These are phyloP conservation scores for Donacobius atricapilla DNA, from an alignment of 2,113 vertebrate genomes.

Conservation along the genomic window DNA sequence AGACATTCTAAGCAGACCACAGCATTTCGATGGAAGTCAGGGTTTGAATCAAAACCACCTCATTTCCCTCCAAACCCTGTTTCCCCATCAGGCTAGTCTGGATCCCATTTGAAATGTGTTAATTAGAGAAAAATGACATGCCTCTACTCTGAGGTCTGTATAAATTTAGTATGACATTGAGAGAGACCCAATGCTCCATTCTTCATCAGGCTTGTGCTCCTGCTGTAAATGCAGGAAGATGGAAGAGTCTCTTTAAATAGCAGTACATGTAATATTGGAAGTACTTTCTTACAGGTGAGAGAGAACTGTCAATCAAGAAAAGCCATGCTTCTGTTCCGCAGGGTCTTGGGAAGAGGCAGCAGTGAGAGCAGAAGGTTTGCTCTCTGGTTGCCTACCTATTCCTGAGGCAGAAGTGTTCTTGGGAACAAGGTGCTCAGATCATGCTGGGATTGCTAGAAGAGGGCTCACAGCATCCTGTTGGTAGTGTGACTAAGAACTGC, in stretches of 20 bases:
- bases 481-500: background rate
- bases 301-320: background rate
- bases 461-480: background rate
- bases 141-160: background rate
- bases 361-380: background rate
- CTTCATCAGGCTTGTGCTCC: background rate
- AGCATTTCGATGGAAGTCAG: background rate
- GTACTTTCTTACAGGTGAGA: background rate
- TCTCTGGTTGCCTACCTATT: background rate
- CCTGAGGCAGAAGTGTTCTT: background rate
- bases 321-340: background rate
- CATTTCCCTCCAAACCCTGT: background rate
- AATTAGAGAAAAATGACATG: background rate
- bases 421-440: background rate
- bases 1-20: background rate
- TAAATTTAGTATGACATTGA: background rate
- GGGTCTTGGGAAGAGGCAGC: background rate
- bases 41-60: constrained; percentile 3
- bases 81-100: background rate
- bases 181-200: background rate
- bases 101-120: constrained; percentile 15
- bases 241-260: background rate
- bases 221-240: background rate
- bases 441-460: background rate
- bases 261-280: background rate